Base-by-base conservation (phyloP, 2,888 invertebrate genomes). In the Litoditis marina region DNA sequence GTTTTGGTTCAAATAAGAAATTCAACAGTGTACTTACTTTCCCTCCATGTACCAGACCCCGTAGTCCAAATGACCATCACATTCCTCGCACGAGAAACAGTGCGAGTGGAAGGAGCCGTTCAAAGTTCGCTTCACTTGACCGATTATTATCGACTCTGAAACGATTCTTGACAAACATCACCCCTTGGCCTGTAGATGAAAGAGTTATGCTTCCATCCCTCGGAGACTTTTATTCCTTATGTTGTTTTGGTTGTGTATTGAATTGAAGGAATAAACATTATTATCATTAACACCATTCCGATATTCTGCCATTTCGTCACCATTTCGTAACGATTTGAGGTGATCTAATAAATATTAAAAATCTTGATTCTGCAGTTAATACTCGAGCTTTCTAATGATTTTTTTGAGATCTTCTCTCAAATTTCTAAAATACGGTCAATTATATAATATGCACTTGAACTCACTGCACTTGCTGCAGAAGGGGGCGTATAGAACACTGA, bases 391-490 rank as follows among this genome's bases (percentile, higher is more conserved):
- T n/a, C n/a, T n/a, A n/a, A n/a, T n/a, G n/a, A n/a, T n/a, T n/a
- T n/a, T n/a, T 16, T 52, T 11, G 32, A 31, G 11, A 52, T 16
- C 13, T 28, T n/a, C 30, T 1, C 32, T 16, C 32, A 28, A 34
- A 19, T 1, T n/a, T n/a, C n/a, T n/a, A n/a, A n/a, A n/a, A n/a
- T n/a, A 27, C 8, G 25, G 7, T 32, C 16, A 1, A 60, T 16
- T 13, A 30, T 7, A 2, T 46, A 16, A 36, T 31, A 56, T 28
- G 22, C 19, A n/a, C 0, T 31, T 27, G 7, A 34, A 62, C 73
- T 39, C n/a, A 73, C 73, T 59, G 58, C 74, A 74, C 57, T 60
- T 64, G 0, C 53, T 47, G 52, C 74, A 74, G n/a, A 74, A 56
- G n/a, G 74, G 71, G 8, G 71, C 68, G 42, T 68, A 74, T 0